A percentile compares a stretch with the other conserved stretches of the same genome.
These are phyloP conservation scores for Caenorhabditis wallacei DNA, from an alignment of 2,888 invertebrate genomes.

Conservation along the genomic window DNA sequence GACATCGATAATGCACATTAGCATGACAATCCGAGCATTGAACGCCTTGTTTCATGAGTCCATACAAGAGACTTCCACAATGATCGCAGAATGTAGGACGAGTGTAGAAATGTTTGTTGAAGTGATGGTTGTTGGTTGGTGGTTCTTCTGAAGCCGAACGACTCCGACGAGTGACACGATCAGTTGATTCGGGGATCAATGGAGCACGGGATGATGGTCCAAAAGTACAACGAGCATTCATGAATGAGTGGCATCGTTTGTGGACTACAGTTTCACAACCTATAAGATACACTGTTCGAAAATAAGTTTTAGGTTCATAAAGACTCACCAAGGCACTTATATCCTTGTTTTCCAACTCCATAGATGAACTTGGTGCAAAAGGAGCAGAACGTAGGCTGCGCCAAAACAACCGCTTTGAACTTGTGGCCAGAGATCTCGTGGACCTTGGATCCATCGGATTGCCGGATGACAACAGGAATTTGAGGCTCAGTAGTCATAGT, in stretches of 20 bases:
- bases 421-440: slow-evolving; percentile 53
- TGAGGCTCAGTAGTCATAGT: slow-evolving; percentile 10
- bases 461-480: slow-evolving; percentile 21
- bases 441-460: slow-evolving; percentile 46
- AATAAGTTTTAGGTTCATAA: neutral
- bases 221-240: slow-evolving; percentile 46
- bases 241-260: slow-evolving; percentile 40
- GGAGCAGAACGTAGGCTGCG: slow-evolving; percentile 51
- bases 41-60: slow-evolving; percentile 39
- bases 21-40: slow-evolving; percentile 49
- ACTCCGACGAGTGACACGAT: slow-evolving; percentile 1
- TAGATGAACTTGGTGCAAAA: slow-evolving; percentile 48
- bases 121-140: slow-evolving; percentile 33
- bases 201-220: slow-evolving; percentile 33
- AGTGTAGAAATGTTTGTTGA: slow-evolving; percentile 38
- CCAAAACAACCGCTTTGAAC: slow-evolving; percentile 38
- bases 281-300: neutral
- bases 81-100: slow-evolving; percentile 58
- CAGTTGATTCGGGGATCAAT: neutral
- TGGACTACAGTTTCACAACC: slow-evolving; percentile 55
- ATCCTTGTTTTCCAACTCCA: slow-evolving; percentile 57
- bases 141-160: slow-evolving; percentile 44
- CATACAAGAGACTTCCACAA: slow-evolving; percentile 50
- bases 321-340: slow-evolving; percentile 50
- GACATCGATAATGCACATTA: slow-evolving; percentile 50